These are phyloP conservation scores for Stegophylla sp. DNA, from an alignment of 2,888 invertebrate genomes.

Conservation along the genomic window DNA sequence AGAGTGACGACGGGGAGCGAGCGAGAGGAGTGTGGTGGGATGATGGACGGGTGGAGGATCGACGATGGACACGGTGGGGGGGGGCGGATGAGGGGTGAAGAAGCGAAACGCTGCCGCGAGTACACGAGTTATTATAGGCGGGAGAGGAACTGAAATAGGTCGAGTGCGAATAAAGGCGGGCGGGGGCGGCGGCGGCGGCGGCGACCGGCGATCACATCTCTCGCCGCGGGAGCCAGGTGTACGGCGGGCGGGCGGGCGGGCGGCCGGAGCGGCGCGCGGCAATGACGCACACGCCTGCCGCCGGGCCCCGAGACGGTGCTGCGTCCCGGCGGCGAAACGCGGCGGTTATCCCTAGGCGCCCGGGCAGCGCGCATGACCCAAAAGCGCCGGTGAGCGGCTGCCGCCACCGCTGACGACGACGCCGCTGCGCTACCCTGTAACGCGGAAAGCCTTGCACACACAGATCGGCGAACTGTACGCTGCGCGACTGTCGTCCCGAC, in stretches of 20 bases:
- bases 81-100: background rate
- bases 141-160: constrained; percentile 50
- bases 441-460: constrained; percentile 52
- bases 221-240: constrained; percentile 54
- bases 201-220: constrained; percentile 54
- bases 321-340: constrained; percentile 57
- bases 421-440: constrained; percentile 41
- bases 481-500: constrained; percentile 53
- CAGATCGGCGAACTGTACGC: constrained; percentile 59
- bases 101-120: constrained; percentile 40
- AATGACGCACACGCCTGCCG: constrained; percentile 57
- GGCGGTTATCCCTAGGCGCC: constrained; percentile 58
- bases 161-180: constrained; percentile 57
- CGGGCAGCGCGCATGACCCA: constrained; percentile 57
- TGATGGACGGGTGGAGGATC: background rate
- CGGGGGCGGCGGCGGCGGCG: constrained; percentile 18
- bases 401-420: constrained; percentile 35
- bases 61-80: background rate
- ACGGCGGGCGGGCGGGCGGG: background rate
- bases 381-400: constrained; percentile 50
- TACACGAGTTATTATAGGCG: constrained; percentile 56
- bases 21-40: background rate
- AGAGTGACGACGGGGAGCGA: background rate
- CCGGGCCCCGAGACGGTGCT: constrained; percentile 56
- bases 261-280: constrained; percentile 17